phyloP scores from a whole-genome alignment of 1,140 invertebrate species.

The Nylanderia fulva region DNA sequence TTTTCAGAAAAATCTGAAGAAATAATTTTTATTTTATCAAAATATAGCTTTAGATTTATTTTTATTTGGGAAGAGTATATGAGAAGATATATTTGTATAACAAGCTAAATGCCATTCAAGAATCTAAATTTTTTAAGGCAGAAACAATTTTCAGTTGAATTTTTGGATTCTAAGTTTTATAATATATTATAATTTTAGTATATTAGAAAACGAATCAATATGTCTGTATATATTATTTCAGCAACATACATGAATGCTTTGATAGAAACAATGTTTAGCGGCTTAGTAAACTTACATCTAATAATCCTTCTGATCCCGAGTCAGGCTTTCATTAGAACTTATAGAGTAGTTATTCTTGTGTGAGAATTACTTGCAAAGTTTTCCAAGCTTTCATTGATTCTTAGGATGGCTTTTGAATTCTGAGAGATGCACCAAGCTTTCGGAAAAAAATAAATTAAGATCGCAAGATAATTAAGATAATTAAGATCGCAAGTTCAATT shows the following conservation, averaged over 20 bases:
- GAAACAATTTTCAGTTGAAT: constrained; percentile 9
- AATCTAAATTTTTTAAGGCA: not conserved
- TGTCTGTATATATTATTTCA: constrained; percentile 51
- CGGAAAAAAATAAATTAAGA: constrained; percentile 1
- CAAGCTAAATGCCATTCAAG: not conserved
- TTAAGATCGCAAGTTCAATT: constrained; percentile 20
- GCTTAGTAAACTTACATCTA: constrained; percentile 48
- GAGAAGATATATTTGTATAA: constrained; percentile 3
- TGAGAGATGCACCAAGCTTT: constrained; percentile 35
- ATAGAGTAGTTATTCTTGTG: constrained; percentile 49
- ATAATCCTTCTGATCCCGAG: constrained; percentile 20
- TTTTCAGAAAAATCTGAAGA: not conserved
- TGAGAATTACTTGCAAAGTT: constrained; percentile 48
- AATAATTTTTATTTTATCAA: not conserved
- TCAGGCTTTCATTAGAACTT: constrained; percentile 30
- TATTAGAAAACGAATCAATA: not conserved
- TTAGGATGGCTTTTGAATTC: constrained; percentile 51
- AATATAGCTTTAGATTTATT: not conserved
- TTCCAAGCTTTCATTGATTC: constrained; percentile 46
- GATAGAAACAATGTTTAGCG: constrained; percentile 36
- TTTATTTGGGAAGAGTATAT: not conserved
- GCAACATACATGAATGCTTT: constrained; percentile 20
- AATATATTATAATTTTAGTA: not conserved
- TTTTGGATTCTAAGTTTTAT: not conserved
- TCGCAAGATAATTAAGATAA: constrained; percentile 26